Evolutionary conservation across 2,888 invertebrate genomes (phyloP).

Genomic region (Harmothoe impar): DNA sequence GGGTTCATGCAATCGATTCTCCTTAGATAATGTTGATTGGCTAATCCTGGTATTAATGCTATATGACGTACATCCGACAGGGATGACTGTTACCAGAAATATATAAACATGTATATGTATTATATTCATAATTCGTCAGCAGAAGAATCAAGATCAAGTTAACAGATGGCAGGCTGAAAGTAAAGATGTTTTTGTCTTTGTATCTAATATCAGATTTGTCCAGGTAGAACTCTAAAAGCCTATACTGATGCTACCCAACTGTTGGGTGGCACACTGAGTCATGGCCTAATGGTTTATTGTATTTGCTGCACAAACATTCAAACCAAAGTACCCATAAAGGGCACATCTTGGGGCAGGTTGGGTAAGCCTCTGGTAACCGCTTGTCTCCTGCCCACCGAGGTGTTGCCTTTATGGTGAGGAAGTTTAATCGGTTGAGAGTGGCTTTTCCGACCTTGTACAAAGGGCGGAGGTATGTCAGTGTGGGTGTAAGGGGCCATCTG

Average conservation of each 20-base stretch:
- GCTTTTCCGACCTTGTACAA: neutral
- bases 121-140: too few relatives aligned
- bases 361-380: neutral
- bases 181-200: too few relatives aligned
- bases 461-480: neutral
- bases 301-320: conserved; percentile 36
- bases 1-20: neutral
- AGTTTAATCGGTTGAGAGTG: conserved; percentile 13
- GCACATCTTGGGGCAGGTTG: conserved; percentile 12
- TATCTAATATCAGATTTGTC: too few relatives aligned
- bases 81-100: neutral
- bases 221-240: too few relatives aligned
- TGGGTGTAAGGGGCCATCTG: neutral
- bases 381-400: neutral
- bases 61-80: neutral
- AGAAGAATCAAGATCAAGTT: too few relatives aligned
- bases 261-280: neutral
- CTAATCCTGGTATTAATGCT: conserved; percentile 16
- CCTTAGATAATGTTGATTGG: conserved; percentile 21
- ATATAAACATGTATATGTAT: too few relatives aligned
- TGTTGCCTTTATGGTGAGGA: neutral
- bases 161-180: too few relatives aligned
- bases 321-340: conserved; percentile 28
- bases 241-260: too few relatives aligned
- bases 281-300: conserved; percentile 46